phyloP scores from a whole-genome alignment of 2,797 vertebrate genomes.

The Pagetopsis macropterus region DNA sequence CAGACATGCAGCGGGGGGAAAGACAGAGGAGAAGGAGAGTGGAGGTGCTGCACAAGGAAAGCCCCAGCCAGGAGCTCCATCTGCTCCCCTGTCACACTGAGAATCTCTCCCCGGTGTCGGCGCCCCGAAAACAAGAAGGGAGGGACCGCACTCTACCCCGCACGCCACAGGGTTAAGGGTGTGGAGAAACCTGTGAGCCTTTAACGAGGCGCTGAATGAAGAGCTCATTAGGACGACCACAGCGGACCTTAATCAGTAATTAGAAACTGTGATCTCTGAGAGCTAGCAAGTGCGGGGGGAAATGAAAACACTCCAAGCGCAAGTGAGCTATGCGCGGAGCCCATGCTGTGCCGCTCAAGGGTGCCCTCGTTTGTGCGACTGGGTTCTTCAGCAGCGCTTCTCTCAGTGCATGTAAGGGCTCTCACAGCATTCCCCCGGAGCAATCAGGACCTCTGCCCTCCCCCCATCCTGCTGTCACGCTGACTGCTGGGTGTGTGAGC shows the following conservation, averaged over 20 bases:
- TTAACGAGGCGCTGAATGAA: conserved; percentile 75
- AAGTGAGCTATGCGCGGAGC: conserved; percentile 19
- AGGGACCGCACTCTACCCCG: conserved; percentile 20
- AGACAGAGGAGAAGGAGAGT: conserved; percentile 27
- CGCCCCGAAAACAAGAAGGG: conserved; percentile 43
- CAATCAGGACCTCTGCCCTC: conserved; percentile 52
- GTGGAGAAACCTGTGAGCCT: conserved; percentile 59
- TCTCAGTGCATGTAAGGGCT: conserved; percentile 52
- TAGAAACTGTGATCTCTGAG: conserved; percentile 73
- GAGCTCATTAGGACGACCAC: conserved; percentile 75
- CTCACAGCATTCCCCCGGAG: conserved; percentile 57
- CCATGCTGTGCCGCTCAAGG: conserved; percentile 66
- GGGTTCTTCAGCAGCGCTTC: conserved; percentile 52
- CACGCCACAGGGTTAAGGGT: conserved; percentile 55
- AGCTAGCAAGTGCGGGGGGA: conserved; percentile 44
- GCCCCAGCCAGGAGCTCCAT: conserved; percentile 60
- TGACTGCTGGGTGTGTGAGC: conserved; percentile 39
- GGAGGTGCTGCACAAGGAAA: conserved; percentile 41
- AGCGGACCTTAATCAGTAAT: conserved; percentile 74
- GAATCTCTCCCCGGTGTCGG: neutral
- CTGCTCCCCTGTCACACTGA: conserved; percentile 48
- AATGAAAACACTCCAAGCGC: conserved; percentile 65
- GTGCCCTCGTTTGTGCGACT: conserved; percentile 64
- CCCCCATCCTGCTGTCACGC: conserved; percentile 45
- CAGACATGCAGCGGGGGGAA: conserved; percentile 46